Conservation (phyloP, 2,113 vertebrate genomes). For the Melozone crissalis region DNA sequence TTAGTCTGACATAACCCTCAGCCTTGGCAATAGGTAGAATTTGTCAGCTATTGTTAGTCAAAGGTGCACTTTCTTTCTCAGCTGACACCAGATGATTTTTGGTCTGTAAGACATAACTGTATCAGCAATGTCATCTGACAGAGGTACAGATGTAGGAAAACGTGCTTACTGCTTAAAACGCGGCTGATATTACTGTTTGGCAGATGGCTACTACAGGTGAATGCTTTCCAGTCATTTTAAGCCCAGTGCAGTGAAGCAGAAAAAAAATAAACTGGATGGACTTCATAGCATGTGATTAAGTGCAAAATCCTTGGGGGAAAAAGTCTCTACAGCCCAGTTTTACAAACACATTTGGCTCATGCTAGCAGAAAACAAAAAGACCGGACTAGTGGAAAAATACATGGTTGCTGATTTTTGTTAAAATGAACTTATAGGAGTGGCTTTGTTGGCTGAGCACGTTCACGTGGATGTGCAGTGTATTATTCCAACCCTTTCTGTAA, state of each 20-base stretch:
- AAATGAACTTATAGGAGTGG: not conserved
- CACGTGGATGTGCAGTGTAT: not conserved
- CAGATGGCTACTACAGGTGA: slow-evolving; percentile 5
- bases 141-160: not conserved
- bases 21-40: not conserved
- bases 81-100: not conserved
- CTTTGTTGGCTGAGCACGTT: not conserved
- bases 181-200: not conserved
- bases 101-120: not conserved
- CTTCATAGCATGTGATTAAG: slow-evolving; percentile 9
- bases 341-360: not conserved
- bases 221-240: slow-evolving; percentile 7
- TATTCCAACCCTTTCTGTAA: slow-evolving; percentile 35
- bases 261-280: not conserved
- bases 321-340: not conserved
- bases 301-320: not conserved
- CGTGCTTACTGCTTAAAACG: not conserved
- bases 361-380: not conserved
- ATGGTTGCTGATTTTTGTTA: not conserved
- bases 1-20: not conserved
- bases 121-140: not conserved
- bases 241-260: not conserved
- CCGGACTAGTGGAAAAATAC: not conserved
- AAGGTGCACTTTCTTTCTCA: not conserved
- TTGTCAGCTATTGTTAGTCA: not conserved